phyloP scores from a whole-genome alignment of 2,888 invertebrate species.

The Drosophila eohydei region DNA sequence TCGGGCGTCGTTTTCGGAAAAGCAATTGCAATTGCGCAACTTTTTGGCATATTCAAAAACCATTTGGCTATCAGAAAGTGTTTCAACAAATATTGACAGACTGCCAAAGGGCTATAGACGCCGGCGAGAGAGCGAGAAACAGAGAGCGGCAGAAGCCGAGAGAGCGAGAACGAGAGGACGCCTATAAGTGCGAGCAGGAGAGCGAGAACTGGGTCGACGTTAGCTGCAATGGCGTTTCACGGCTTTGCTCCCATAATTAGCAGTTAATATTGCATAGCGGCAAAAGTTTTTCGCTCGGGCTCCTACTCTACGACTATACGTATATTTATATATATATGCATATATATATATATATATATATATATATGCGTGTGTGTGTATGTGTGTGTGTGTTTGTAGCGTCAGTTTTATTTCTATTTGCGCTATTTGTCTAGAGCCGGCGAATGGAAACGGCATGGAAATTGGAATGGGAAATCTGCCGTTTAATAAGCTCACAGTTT shows the following conservation, averaged over 20 bases:
- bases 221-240: constrained; percentile 28
- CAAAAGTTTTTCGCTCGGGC: constrained; percentile 64
- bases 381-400: constrained; percentile 25
- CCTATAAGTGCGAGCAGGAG: not conserved
- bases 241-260: constrained; percentile 68
- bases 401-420: constrained; percentile 74
- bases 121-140: constrained; percentile 3
- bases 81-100: constrained; percentile 84
- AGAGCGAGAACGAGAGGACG: not conserved
- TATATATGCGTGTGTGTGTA: not conserved
- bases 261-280: constrained; percentile 78
- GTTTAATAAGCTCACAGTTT: constrained; percentile 80
- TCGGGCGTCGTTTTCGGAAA: constrained; percentile 30
- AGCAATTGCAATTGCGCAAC: constrained; percentile 76
- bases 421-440: constrained; percentile 70
- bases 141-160: not conserved
- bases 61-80: constrained; percentile 80
- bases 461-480: constrained; percentile 53
- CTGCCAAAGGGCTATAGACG: constrained; percentile 53
- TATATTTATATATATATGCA: not conserved
- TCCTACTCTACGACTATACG: constrained; percentile 22
- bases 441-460: constrained; percentile 20
- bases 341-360: not conserved
- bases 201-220: constrained; percentile 47
- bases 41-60: constrained; percentile 77